phyloP scores from a whole-genome alignment of 2,888 invertebrate species.

The Hedychridium roseum region DNA sequence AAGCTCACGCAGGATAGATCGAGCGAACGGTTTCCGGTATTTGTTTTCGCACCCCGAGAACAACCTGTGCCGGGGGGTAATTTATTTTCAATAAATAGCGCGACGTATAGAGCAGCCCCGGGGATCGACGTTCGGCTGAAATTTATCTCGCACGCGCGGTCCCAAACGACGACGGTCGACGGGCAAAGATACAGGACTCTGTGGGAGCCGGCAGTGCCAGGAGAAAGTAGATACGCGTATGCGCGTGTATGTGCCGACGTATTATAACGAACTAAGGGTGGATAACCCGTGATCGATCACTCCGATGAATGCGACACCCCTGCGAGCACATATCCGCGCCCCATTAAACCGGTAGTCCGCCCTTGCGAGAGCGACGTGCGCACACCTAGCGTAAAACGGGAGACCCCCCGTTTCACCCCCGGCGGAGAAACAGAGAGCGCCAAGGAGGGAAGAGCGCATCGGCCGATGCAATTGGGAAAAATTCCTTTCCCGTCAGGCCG shows the following conservation, averaged over 20 bases:
- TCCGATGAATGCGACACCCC: conserved; percentile 58
- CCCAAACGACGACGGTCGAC: conserved; percentile 9
- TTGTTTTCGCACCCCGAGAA: no score
- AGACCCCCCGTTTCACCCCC: conserved; percentile 15
- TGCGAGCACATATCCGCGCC: conserved; percentile 57
- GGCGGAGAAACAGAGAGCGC: no score
- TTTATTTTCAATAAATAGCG: no score
- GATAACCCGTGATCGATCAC: conserved; percentile 61
- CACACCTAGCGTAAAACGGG: conserved; percentile 31
- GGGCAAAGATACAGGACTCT: conserved; percentile 4
- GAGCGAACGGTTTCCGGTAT: no score
- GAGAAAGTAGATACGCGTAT: conserved; percentile 24
- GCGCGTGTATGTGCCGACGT: conserved; percentile 39
- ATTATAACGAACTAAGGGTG: conserved; percentile 55
- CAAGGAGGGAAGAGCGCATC: conserved; percentile 23
- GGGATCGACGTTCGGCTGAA: conserved; percentile 22
- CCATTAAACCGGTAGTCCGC: conserved; percentile 54
- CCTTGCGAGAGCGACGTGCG: conserved; percentile 47
- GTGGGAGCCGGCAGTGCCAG: conserved; percentile 7
- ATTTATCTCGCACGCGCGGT: conserved; percentile 27
- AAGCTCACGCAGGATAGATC: no score
- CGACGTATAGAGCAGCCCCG: no score
- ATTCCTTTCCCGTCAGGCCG: conserved; percentile 8
- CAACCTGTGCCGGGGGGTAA: no score
- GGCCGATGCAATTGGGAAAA: conserved; percentile 13